phyloP scores from a whole-genome alignment of 2,888 invertebrate species.

The Bruchidius siliquastri region DNA sequence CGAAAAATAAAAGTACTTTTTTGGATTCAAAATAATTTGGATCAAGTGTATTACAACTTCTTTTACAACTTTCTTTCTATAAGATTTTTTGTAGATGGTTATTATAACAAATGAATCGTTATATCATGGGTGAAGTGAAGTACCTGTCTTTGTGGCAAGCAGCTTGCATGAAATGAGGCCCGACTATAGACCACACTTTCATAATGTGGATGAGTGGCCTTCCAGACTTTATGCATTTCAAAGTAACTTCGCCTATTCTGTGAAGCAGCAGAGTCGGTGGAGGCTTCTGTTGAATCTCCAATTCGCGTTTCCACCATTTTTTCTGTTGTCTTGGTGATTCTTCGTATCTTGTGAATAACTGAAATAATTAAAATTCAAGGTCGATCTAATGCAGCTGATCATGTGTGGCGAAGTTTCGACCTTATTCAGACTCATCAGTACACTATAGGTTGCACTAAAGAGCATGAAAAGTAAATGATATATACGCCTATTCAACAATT shows the following conservation, averaged over 20 bases:
- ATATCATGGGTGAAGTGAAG: too few species aligned
- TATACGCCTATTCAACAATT: too few species aligned
- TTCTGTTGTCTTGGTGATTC: conserved; percentile 47
- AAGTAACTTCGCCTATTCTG: conserved; percentile 81
- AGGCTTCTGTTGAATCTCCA: conserved; percentile 44
- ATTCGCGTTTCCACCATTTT: conserved; percentile 46
- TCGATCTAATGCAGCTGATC: too few species aligned
- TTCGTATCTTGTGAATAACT: conserved; percentile 45
- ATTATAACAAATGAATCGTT: too few species aligned
- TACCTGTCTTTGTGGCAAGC: conserved; percentile 78
- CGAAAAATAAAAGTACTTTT: background rate
- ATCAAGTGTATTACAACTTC: too few species aligned
- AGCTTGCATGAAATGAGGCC: conserved; percentile 92
- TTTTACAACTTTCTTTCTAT: too few species aligned
- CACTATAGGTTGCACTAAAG: too few species aligned
- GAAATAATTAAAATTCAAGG: conserved; percentile 12
- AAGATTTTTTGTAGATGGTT: too few species aligned
- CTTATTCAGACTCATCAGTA: too few species aligned
- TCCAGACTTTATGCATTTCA: conserved; percentile 81
- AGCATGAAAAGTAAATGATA: too few species aligned
- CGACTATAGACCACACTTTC: conserved; percentile 88
- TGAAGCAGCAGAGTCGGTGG: conserved; percentile 65
- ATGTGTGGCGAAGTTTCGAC: too few species aligned
- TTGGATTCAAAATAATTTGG: too few species aligned
- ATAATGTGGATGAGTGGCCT: conserved; percentile 87